phyloP scores from a whole-genome alignment of 1,140 invertebrate species.

The Galleria mellonella region DNA sequence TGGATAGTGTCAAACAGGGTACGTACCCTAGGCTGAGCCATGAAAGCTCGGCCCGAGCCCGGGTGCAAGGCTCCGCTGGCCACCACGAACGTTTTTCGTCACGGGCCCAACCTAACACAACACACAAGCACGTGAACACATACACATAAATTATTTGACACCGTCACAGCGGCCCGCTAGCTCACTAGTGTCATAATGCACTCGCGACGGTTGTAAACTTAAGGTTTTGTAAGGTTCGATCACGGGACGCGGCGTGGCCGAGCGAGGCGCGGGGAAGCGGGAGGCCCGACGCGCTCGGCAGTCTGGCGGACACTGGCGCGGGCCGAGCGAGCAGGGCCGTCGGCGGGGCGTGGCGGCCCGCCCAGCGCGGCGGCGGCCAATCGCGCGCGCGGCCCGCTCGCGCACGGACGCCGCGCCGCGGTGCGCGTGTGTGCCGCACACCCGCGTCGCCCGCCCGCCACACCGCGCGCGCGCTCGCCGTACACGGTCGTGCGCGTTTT shows the following conservation, averaged over 20 bases:
- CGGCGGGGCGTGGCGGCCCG: conserved; percentile 43
- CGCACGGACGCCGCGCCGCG: conserved; percentile 14
- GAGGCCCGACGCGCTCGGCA: conserved; percentile 70
- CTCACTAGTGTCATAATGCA: conserved; percentile 72
- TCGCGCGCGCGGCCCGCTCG: conserved; percentile 18
- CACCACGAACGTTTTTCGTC: conserved; percentile 68
- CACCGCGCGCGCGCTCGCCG: conserved; percentile 18
- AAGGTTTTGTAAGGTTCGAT: conserved; percentile 25
- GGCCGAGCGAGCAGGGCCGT: conserved; percentile 31
- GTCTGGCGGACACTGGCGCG: conserved; percentile 71
- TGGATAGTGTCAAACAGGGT: conserved; percentile 18
- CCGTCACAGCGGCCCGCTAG: conserved; percentile 69
- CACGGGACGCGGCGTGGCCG: conserved; percentile 56
- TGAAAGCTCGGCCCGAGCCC: conserved; percentile 72
- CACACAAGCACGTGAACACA: conserved; percentile 67
- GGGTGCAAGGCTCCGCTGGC: conserved; percentile 72
- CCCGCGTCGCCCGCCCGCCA: conserved; percentile 6
- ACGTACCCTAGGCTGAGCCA: conserved; percentile 76
- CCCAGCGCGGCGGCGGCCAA: conserved; percentile 28
- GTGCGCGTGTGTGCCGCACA: background rate
- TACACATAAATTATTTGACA: conserved; percentile 60
- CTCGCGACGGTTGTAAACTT: conserved; percentile 56
- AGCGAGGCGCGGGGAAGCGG: conserved; percentile 65
- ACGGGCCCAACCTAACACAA: conserved; percentile 62
- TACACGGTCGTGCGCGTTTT: conserved; percentile 26